phyloP scores from a whole-genome alignment of 1,140 invertebrate species.

The Drosophila saltans region DNA sequence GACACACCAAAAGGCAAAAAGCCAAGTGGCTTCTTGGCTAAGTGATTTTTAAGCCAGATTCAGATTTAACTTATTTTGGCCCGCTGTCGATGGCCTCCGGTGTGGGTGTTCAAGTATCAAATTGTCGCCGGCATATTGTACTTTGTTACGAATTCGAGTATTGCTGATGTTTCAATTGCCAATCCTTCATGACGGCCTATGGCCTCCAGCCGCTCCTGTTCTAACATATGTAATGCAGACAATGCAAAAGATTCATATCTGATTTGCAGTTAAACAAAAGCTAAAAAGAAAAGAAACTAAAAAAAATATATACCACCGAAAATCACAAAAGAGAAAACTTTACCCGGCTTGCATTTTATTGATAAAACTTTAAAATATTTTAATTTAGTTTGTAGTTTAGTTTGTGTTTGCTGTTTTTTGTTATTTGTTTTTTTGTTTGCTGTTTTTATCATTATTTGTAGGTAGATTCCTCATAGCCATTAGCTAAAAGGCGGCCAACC shows the following conservation, averaged over 20 bases:
- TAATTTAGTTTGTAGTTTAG: slow-evolving; percentile 74
- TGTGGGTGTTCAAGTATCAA: slow-evolving; percentile 54
- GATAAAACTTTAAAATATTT: slow-evolving; percentile 76
- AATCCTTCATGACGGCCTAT: neutral
- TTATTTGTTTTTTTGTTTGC: slow-evolving; percentile 28
- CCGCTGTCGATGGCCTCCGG: neutral
- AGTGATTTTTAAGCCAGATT: slow-evolving; percentile 78
- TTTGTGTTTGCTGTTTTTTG: slow-evolving; percentile 42
- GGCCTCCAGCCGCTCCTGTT: slow-evolving; percentile 1
- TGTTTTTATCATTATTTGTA: slow-evolving; percentile 51
- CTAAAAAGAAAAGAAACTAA: slow-evolving; percentile 34
- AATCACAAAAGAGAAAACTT: slow-evolving; percentile 53
- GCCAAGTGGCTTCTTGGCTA: slow-evolving; percentile 34
- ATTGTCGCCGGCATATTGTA: slow-evolving; percentile 64
- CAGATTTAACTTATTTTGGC: slow-evolving; percentile 61
- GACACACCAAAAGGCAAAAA: slow-evolving; percentile 54
- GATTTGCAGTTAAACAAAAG: slow-evolving; percentile 70
- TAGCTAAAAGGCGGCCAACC: slow-evolving; percentile 76
- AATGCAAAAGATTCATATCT: slow-evolving; percentile 68
- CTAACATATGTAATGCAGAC: slow-evolving; percentile 55
- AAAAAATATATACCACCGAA: slow-evolving; percentile 33
- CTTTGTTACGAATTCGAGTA: slow-evolving; percentile 47
- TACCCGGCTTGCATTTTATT: slow-evolving; percentile 35
- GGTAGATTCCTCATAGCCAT: slow-evolving; percentile 49
- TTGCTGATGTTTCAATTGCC: slow-evolving; percentile 80